Base-by-base conservation (phyloP, 2,113 vertebrate species). In the Telmatochromis bifrenatus region DNA sequence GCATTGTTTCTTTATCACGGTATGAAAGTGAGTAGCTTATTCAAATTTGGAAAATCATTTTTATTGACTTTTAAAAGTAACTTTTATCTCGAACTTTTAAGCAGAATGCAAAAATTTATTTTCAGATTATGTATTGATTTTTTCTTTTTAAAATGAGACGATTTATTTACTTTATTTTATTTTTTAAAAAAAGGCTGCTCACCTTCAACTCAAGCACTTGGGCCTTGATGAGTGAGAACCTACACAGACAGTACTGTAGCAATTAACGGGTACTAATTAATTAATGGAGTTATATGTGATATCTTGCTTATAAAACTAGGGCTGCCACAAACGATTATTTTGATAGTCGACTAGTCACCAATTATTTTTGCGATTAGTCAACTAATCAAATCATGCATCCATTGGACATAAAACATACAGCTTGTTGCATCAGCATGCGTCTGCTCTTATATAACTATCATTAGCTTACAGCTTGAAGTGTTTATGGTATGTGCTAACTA, bases 121-220 rank as follows among this genome's bases (percentile, higher is more conserved):
- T 42, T 73, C 39, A 73, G n/a, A 26, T 45, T 73, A 4, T 23
- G n/a, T 21, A 21, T 68, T 7, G 1, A n/a, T 68, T 5, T 8
- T 8, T 33, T 33, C 2, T 15, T 65, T 65, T 7, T 2, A 0
- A 35, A n/a, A 65, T 12, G 17, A 62, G 56, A 19, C 1, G 4
- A 65, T 37, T 65, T 37, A 37, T 37, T 65, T 65, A 12, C 14
- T 31, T 60, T 17, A 3, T 58, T 33, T 3, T 21, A 4, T 55
- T 55, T 54, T 11, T 0, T 2, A 5, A n/a, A 31, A 62, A 19
- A 68, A 39, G n/a, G 7, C 19, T 15, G 8, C 37, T 45, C 21
- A 14, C 21, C 21, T 45, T 73, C n/a, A 73, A 26, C 13, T 73
- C 68, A 45, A 45, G 37, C 37, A 45, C 5, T 65, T 37, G 17